Percentiles rank a stretch among this genome's conserved stretches.
These are phyloP conservation scores for Halcyon smyrnensis DNA, from an alignment of 2,797 vertebrate species.

Conservation along the genomic window DNA sequence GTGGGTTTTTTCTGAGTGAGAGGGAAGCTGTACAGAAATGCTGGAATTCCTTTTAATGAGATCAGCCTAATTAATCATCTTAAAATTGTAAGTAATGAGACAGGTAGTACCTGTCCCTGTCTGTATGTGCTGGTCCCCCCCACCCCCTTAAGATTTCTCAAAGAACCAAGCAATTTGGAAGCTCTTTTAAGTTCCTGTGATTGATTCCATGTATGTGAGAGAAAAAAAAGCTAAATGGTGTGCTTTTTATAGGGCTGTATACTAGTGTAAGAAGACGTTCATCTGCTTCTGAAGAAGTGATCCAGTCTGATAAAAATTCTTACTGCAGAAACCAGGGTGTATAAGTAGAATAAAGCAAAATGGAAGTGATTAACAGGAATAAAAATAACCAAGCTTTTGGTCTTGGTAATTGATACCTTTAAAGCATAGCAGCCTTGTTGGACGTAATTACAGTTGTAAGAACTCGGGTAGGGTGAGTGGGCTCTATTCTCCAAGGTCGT, in stretches of 20 bases:
- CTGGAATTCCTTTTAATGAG: not conserved
- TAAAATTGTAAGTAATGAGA: not conserved
- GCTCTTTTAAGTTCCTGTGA: not conserved
- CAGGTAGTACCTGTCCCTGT: not conserved
- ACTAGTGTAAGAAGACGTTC: not conserved
- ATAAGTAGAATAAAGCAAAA: constrained; percentile 9
- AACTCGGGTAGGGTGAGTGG: constrained; percentile 55
- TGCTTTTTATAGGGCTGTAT: not conserved
- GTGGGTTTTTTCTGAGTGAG: not conserved
- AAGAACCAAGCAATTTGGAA: not conserved
- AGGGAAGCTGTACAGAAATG: not conserved
- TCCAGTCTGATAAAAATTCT: not conserved
- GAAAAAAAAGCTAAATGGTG: not conserved
- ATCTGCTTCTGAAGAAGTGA: not conserved
- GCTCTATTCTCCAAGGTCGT: constrained; percentile 70
- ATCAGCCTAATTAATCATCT: not conserved
- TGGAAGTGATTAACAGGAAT: constrained; percentile 29
- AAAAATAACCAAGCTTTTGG: constrained; percentile 70
- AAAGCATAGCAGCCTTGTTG: constrained; percentile 47
- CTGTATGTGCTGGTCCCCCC: not conserved
- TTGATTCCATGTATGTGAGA: not conserved
- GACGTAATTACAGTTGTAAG: constrained; percentile 64
- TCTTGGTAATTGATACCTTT: constrained; percentile 53
- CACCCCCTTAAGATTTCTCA: not conserved
- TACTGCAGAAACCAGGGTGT: not conserved